Conservation (phyloP, 2,888 invertebrate species). For the Cosmorhoe ocellata region DNA sequence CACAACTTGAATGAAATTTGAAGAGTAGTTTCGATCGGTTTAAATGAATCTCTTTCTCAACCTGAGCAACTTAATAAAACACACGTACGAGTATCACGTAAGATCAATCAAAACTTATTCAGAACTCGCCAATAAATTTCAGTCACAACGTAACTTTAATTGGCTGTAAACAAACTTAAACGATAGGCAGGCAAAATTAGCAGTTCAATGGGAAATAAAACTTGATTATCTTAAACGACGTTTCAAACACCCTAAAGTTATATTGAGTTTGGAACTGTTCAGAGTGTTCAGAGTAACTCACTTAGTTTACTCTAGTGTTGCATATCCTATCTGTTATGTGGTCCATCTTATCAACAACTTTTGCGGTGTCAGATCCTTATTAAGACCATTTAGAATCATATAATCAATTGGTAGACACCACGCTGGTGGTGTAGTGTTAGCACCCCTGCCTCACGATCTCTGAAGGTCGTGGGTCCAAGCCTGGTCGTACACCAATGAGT, state of each 20-base stretch:
- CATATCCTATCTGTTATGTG: not conserved
- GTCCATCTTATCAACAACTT: constrained; percentile 3
- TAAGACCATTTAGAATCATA: too few relatives aligned
- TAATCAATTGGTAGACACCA: too few relatives aligned
- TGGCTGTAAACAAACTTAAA: constrained; percentile 29
- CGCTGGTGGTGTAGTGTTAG: too few relatives aligned
- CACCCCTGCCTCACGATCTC: too few relatives aligned
- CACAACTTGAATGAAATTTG: too few relatives aligned
- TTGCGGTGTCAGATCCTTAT: not conserved
- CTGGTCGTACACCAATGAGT: too few relatives aligned
- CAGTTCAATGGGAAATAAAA: constrained; percentile 36
- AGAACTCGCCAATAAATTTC: constrained; percentile 6
- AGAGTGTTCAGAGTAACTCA: constrained; percentile 10
- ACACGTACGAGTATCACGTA: not conserved
- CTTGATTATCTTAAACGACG: constrained; percentile 36
- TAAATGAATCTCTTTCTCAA: too few relatives aligned
- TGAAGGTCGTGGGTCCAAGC: too few relatives aligned
- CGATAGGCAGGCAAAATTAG: constrained; percentile 31
- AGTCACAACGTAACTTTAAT: constrained; percentile 28
- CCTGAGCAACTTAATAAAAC: too few relatives aligned
- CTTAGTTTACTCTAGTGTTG: not conserved
- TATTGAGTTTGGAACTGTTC: constrained; percentile 32
- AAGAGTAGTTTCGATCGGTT: too few relatives aligned
- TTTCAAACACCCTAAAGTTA: constrained; percentile 35
- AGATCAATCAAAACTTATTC: constrained; percentile 4